Conservation (phyloP, 1,140 invertebrate species). For the Ceratina calcarata region DNA sequence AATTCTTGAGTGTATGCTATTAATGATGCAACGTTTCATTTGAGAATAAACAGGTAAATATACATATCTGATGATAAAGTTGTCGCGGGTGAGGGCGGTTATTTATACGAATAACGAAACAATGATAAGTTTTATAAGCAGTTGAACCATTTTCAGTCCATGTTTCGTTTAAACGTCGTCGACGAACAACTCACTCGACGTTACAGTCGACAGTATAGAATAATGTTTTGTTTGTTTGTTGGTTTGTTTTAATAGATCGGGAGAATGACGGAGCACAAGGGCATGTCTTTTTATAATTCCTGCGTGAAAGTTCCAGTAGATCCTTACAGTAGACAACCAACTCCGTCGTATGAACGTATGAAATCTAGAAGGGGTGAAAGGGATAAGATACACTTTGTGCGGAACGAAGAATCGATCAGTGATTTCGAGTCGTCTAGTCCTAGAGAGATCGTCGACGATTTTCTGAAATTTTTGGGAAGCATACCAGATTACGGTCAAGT, state of each 20-base stretch:
- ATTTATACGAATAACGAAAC: too few relatives aligned
- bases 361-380: conserved; percentile 66
- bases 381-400: conserved; percentile 61
- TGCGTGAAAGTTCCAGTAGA: conserved; percentile 85
- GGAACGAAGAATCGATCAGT: conserved; percentile 7
- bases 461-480: conserved; percentile 85
- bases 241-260: too few relatives aligned
- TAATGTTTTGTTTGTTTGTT: conserved; percentile 1
- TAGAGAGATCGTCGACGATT: conserved; percentile 77
- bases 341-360: conserved; percentile 83
- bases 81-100: too few relatives aligned
- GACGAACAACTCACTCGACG: too few relatives aligned
- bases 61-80: too few relatives aligned
- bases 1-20: too few relatives aligned
- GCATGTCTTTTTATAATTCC: conserved; percentile 80
- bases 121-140: too few relatives aligned
- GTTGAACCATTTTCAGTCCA: too few relatives aligned
- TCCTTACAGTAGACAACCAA: conserved; percentile 84
- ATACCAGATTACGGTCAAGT: conserved; percentile 87
- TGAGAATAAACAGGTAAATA: too few relatives aligned
- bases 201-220: too few relatives aligned
- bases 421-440: conserved; percentile 50
- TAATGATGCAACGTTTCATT: too few relatives aligned
- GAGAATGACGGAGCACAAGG: conserved; percentile 73
- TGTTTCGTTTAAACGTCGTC: too few relatives aligned